Evolutionary conservation across 1,140 invertebrate species (phyloP).

Genomic region (Drosophila parvula): DNA sequence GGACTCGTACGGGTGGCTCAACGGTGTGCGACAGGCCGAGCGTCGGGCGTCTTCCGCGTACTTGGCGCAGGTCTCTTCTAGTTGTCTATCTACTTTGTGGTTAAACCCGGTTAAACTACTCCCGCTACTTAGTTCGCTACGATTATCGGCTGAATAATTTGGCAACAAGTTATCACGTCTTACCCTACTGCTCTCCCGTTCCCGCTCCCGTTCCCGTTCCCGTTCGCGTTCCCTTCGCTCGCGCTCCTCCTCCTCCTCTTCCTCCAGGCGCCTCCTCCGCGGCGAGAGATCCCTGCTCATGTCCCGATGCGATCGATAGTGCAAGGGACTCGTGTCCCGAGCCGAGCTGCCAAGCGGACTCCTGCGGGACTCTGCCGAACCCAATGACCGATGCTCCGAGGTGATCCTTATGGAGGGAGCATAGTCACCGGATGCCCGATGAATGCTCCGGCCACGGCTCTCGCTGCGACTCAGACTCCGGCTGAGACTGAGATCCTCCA

Average conservation of each 20-base stretch:
- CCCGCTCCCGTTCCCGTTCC: slow-evolving; percentile 65
- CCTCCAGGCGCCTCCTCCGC: slow-evolving; percentile 41
- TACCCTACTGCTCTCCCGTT: slow-evolving; percentile 83
- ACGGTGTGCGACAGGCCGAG: slow-evolving; percentile 71
- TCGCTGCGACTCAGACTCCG: slow-evolving; percentile 66
- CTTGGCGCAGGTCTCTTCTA: slow-evolving; percentile 80
- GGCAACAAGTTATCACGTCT: slow-evolving; percentile 84
- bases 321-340: slow-evolving; percentile 60
- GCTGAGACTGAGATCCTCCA: slow-evolving; percentile 66
- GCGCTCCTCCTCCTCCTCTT: slow-evolving; percentile 29
- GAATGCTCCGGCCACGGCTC: slow-evolving; percentile 50
- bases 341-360: slow-evolving; percentile 24
- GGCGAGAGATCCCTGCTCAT: slow-evolving; percentile 75
- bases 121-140: slow-evolving; percentile 78
- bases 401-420: slow-evolving; percentile 71
- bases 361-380: slow-evolving; percentile 69
- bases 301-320: slow-evolving; percentile 75
- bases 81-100: slow-evolving; percentile 84
- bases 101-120: slow-evolving; percentile 83
- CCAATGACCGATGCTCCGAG: slow-evolving; percentile 70
- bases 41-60: slow-evolving; percentile 75
- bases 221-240: slow-evolving; percentile 21
- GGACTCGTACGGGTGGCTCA: slow-evolving; percentile 73
- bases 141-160: slow-evolving; percentile 82
- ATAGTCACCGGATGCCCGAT: slow-evolving; percentile 42